Base-by-base conservation (phyloP, 2,888 invertebrate species). In the Dolomedes plantarius region DNA sequence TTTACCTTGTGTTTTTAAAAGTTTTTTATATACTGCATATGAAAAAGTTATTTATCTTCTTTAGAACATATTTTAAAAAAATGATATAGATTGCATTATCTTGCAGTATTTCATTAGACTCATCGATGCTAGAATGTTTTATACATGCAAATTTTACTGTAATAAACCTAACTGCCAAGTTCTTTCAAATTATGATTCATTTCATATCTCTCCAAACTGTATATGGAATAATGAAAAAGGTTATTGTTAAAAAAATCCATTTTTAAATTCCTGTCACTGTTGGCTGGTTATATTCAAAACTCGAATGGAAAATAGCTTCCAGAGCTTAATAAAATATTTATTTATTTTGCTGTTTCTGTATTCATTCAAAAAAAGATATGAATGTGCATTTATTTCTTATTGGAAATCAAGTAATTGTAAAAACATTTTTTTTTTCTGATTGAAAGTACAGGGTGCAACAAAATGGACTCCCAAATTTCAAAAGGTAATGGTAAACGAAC, bases 261-360 rank as follows among this genome's bases (percentile, higher is more conserved):
- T 46, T 46, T 46, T 46, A 46, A 46, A 46, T 46, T 46, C 16
- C 2, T 9, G 16, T 13, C 46, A 46, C 19, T 56, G 56, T 56
- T 56, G 23, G 23, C 3, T 23, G 23, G 56, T 23, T 56, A 56
- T n/a, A n/a, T 56, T 56, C 56, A 23, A 23, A 36, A 23, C 19
- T 46, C 19, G 7, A 23, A 11, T 56, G 23, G 11, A 23, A 46
- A 56, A 56, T 56, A 56, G 56, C 23, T 23, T 56, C 56, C 56
- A 56, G 56, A 56, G 56, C 56, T 56, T 56, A 56, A 56, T 56
- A 56, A 56, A 56, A 56, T 56, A 56, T 56, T 56, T 56, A 56
- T 56, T 56, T 56, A 56, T 56, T 56, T 56, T 56, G 56, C 56
- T 56, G 19, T 23, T 23, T 46, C 46, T 46, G 46, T 46, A 36